Base-by-base conservation (phyloP, 1,140 invertebrate genomes). In the Lucilia sericata region DNA sequence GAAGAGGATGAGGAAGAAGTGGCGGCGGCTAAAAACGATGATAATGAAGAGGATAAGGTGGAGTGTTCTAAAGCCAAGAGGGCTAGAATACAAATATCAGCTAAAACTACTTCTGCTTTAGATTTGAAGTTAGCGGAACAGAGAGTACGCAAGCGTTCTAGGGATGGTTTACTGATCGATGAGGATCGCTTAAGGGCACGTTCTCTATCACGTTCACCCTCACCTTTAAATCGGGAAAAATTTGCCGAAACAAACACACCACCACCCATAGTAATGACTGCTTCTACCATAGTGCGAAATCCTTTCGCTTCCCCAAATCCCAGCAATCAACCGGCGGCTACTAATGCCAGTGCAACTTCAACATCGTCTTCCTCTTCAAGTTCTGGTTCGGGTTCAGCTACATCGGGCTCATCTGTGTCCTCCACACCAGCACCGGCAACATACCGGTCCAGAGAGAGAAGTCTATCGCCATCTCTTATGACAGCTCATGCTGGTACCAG, bases 161-260 rank as follows among this genome's bases (percentile, higher is more conserved):
- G 87, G 5, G 89, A 90, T 42, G 92, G 89, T 85, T 87, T 84
- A 82, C 87, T 89, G 86, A 81, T 88, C 91, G 84, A 82, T 12
- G 84, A 82, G n/a, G 82, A 74, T 5, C 34, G 65, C n/a, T 21
- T 75, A 10, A 19, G n/a, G 34, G 7, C 76, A 10, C 25, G 25
- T 90, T 89, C 83, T 88, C 87, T 84, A 83, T 87, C 88, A 30
- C 25, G 74, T 91, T 91, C 86, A 91, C 92, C 86, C 88, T 91
- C 86, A 85, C 91, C 88, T 3, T 89, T 92, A 89, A 91, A 92
- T n/a, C 91, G 88, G 51, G 82, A 82, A 3, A 65, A 82, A 25
- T n/a, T 51, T 21, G 2, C 3, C 10, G n/a, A 14, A 12, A 17
- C 74, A 36, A n/a, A 42, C 2, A 7, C 75, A 34, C 42, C 13